phyloP scores from a whole-genome alignment of 2,888 invertebrate genomes.

The Conomelus anceps region DNA sequence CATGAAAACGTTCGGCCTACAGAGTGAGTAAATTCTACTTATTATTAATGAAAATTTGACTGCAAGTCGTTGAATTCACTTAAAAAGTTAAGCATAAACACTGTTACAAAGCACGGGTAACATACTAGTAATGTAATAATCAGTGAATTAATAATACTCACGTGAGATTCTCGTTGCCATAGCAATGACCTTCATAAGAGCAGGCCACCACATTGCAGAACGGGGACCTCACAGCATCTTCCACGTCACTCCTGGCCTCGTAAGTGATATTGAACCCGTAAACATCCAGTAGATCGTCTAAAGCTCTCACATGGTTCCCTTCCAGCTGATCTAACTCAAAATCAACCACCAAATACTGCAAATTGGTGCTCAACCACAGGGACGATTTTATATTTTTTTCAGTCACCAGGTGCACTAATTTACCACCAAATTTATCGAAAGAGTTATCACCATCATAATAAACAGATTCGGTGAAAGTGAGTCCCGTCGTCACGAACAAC shows the following conservation, averaged over 20 bases:
- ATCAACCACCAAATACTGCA: slow-evolving; percentile 72
- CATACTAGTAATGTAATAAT: not conserved
- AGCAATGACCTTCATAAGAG: slow-evolving; percentile 79
- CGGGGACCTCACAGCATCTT: slow-evolving; percentile 27
- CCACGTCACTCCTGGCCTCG: slow-evolving; percentile 57
- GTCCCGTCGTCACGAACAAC: slow-evolving; percentile 71
- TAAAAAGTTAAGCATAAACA: too few species aligned
- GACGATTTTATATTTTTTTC: slow-evolving; percentile 61
- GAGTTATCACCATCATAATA: slow-evolving; percentile 51
- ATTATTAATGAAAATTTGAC: too few species aligned
- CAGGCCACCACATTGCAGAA: slow-evolving; percentile 71
- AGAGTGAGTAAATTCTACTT: too few species aligned
- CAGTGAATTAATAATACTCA: slow-evolving; percentile 45
- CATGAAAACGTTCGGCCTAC: too few species aligned
- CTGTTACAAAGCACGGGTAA: not conserved
- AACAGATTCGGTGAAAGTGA: slow-evolving; percentile 68
- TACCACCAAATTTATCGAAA: slow-evolving; percentile 55
- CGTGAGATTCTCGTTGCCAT: slow-evolving; percentile 62
- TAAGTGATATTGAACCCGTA: slow-evolving; percentile 92
- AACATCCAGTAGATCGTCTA: slow-evolving; percentile 72
- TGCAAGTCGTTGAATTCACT: too few species aligned
- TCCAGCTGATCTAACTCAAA: slow-evolving; percentile 64
- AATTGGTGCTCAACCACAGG: slow-evolving; percentile 54
- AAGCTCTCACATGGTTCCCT: slow-evolving; percentile 74
- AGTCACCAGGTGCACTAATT: slow-evolving; percentile 56